Evolutionary conservation across 2,797 vertebrate genomes (phyloP).

Genomic region (Tamandua tetradactyla): DNA sequence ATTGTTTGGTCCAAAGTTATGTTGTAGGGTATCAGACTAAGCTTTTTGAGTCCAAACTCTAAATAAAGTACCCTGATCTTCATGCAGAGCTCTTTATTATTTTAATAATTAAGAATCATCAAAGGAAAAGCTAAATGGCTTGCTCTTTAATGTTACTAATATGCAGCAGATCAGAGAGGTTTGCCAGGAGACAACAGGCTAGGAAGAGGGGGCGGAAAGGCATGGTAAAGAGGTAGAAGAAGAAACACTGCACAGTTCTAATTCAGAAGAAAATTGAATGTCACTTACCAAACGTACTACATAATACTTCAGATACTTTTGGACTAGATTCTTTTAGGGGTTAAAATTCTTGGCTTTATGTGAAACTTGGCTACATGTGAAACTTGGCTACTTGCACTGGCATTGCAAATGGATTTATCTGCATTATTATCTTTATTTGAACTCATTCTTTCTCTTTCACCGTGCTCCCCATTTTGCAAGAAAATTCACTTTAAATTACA

Average conservation of each 20-base stretch:
- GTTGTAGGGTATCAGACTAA: not conserved
- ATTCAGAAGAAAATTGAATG: not conserved
- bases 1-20: not conserved
- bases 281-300: not conserved
- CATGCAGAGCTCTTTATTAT: not conserved
- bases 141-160: not conserved
- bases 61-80: not conserved
- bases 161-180: not conserved
- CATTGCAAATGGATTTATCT: constrained; percentile 75
- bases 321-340: constrained; percentile 4
- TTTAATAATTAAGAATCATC: not conserved
- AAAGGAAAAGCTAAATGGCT: not conserved
- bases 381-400: constrained; percentile 37
- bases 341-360: constrained; percentile 37
- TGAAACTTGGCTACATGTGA: constrained; percentile 54
- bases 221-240: not conserved
- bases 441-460: constrained; percentile 82
- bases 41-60: not conserved
- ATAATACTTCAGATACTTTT: not conserved
- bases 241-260: not conserved
- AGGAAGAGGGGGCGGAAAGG: not conserved
- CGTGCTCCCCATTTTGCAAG: constrained; percentile 82
- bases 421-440: constrained; percentile 83
- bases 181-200: not conserved
- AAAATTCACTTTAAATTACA: constrained; percentile 86